Base-by-base conservation (phyloP, 2,113 vertebrate genomes). In the Hydropotes inermis region DNA sequence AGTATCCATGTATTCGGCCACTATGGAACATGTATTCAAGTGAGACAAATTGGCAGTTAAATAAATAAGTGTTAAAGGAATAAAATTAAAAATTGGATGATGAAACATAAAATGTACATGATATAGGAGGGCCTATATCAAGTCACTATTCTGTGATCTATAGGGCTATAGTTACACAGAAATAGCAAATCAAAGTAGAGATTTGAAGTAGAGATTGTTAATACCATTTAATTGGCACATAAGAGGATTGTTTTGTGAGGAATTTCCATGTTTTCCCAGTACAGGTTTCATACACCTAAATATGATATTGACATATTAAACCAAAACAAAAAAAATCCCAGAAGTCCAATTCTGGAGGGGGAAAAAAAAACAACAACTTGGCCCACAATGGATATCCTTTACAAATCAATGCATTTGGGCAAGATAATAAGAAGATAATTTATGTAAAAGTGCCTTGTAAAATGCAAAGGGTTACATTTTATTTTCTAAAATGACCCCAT, bases 401-500 rank as follows among this genome's bases (percentile, higher is more conserved):
- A 60, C 5, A 94, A 67, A 81, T 79, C 10, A 64, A 14, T 61
- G 28, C 23, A 83, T 78, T 36, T 94, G 19, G 47, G 74, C 52
- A 81, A 87, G 45, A 92, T 81, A 95, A 89, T 97, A 91, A 87
- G 84, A 90, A 97, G 89, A 94, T 60, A 92, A 95, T 94, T 98
- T 95, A 95, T 76, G 12, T 94, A 55, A 82, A 92, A 92, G 74
- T 92, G 54, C 39, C 89, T 85, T 97, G 57, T 60, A 76, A 96
- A 96, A 96, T 85, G 30, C 79, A 76, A 87, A 96, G 52, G 64
- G 52, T 93, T 92, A 39, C 2, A 10, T 76, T 61, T 82, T 74
- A 25, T 70, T 88, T 97, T 83, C 43, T 36, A 50, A 79, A 81
- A 58, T 58, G 43, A 36, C 21, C 3, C 11, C 30, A 17, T 12